Conservation (phyloP, 2,113 vertebrate genomes). For the Phaethon lepturus region DNA sequence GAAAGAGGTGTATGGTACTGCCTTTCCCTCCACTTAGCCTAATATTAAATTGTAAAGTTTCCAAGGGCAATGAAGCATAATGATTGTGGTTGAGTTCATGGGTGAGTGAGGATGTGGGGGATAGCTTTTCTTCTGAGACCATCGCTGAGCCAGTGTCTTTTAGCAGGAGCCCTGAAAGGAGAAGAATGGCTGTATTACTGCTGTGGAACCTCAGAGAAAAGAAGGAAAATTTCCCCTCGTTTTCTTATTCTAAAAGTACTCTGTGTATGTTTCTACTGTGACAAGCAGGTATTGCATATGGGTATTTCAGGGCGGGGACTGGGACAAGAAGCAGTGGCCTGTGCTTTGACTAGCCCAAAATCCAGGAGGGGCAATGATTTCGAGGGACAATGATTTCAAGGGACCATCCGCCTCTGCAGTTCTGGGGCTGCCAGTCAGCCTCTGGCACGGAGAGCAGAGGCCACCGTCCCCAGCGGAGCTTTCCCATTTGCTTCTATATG, state of each 20-base stretch:
- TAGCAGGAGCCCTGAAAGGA: background rate
- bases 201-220: background rate
- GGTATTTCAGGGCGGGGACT: rapidly evolving
- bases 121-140: background rate
- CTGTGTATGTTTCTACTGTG: rapidly evolving
- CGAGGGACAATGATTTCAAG: background rate
- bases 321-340: background rate
- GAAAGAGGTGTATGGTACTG: rapidly evolving
- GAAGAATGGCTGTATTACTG: rapidly evolving
- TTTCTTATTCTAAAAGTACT: background rate
- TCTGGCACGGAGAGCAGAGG: background rate
- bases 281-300: rapidly evolving
- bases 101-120: too few species aligned
- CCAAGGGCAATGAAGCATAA: rapidly evolving
- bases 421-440: background rate
- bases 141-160: too few species aligned
- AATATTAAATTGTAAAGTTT: rapidly evolving
- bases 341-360: background rate
- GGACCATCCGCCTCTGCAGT: background rate
- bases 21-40: background rate
- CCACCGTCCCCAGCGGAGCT: background rate
- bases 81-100: rapidly evolving
- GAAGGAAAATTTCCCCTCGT: rapidly evolving
- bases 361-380: background rate
- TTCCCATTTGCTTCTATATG: background rate